Percentiles rank a stretch among this genome's conserved stretches.
phyloP scores from a whole-genome alignment of 2,797 vertebrate species.

The Cynopterus sphinx region DNA sequence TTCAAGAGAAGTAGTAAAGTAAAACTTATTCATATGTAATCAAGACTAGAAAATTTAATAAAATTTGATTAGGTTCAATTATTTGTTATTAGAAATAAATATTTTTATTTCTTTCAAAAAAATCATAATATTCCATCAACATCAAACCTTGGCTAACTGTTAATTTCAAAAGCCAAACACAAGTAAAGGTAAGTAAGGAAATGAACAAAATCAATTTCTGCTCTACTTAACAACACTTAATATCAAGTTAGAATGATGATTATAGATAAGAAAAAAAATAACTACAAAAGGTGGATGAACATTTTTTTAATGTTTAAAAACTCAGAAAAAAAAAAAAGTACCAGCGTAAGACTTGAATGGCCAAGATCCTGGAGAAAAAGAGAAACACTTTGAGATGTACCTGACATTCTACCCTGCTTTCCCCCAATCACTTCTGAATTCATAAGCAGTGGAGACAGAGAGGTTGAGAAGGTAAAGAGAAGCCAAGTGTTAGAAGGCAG shows the following conservation, averaged over 20 bases:
- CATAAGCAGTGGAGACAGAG: neutral
- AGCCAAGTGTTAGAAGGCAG: neutral
- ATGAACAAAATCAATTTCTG: neutral
- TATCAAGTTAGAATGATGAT: neutral
- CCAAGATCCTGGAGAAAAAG: neutral
- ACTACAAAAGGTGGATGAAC: neutral
- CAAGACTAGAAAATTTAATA: slow-evolving; percentile 33
- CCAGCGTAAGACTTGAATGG: neutral
- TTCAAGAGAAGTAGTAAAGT: neutral
- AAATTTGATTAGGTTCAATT: slow-evolving; percentile 11
- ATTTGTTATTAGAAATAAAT: slow-evolving; percentile 14
- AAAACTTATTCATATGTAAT: slow-evolving; percentile 6
- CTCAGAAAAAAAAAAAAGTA: neutral
- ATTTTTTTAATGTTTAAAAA: neutral
- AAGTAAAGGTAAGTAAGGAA: neutral
- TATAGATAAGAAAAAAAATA: neutral
- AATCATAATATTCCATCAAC: neutral
- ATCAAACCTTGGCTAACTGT: neutral
- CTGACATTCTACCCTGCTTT: neutral
- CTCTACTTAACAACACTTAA: neutral
- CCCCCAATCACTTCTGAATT: neutral
- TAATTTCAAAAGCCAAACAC: neutral
- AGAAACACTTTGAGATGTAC: neutral
- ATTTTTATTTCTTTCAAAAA: neutral
- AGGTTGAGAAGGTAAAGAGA: neutral